Evolutionary conservation across 2,113 vertebrate species (phyloP), one percentile per base, ranked within the genome.

Genomic region (Anseranas semipalmata): DNA sequence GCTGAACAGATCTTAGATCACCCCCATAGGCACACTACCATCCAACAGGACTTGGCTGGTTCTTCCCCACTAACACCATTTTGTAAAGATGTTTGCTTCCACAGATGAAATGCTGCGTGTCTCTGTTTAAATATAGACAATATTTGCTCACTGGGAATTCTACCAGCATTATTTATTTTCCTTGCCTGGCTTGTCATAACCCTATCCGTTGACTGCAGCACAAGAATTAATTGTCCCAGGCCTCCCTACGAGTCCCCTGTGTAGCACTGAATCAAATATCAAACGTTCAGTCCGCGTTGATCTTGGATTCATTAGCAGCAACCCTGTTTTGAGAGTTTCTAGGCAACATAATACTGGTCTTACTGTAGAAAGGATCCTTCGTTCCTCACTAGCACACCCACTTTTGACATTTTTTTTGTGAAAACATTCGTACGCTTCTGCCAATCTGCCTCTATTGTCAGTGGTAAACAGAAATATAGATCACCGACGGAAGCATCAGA

Each of bases 221-320:
- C 41, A 33, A 88, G 75, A 81, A 88, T 93, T 91, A 93, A 91
- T 76, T 85, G 94, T 81, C 75, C 71, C 80, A 67, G 80, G 19
- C 53, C 85, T 89, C 0, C 4, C 67, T 59, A 48, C 62, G 32
- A 60, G 60, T 74, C 92, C 81, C 92, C 55, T 21, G 81, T 66
- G 88, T 59, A 19, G 85, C 81, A 14, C 7, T 50, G 67, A 85
- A 74, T 65, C 50, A 37, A 73, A 58, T 83, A 90, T 93, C 94
- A 87, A 37, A 91, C 59, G 60, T 91, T 92, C 72, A 63, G 60
- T 45, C 45, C 50, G 7, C 81, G 35, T 13, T 86, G 94, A 94
- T 82, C 81, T 65, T 18, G 32, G 71, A 81, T 94, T 89, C 56
- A 18, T 82, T 83, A 91, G 76, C 72, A 55, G 65, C 85, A 77